Percentiles rank a stretch among this genome's conserved stretches.
Evolutionary conservation across 1,140 invertebrate genomes (phyloP).

Genomic region (Parapsyche elsis): DNA sequence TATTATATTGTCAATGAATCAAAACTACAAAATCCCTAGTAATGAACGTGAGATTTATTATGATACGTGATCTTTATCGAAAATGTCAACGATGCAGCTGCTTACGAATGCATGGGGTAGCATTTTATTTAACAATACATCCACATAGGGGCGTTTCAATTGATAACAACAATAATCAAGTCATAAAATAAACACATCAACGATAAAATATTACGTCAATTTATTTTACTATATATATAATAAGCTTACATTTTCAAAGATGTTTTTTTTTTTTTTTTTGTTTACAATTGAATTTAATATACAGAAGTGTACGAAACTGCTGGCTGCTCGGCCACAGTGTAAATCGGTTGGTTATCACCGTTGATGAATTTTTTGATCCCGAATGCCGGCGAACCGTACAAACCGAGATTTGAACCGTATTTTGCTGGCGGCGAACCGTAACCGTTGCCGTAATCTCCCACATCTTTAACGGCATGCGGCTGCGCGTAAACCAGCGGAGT

Average conservation of each 20-base stretch:
- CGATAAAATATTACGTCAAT: not conserved
- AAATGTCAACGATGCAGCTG: too few relatives aligned
- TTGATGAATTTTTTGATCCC: constrained; percentile 23
- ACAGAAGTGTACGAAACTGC: constrained; percentile 32
- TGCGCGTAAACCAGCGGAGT: not conserved
- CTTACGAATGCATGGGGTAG: not conserved
- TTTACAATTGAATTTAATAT: constrained; percentile 30
- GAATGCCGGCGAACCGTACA: constrained; percentile 31
- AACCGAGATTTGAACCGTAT: constrained; percentile 5
- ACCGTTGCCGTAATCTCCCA: not conserved
- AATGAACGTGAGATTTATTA: too few relatives aligned
- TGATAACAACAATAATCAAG: not conserved
- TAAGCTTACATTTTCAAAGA: constrained; percentile 1
- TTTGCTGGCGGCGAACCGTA: constrained; percentile 12
- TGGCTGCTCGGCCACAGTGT: constrained; percentile 2
- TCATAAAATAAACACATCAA: not conserved
- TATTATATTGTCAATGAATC: too few relatives aligned
- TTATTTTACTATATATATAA: not conserved
- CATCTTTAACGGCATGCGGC: not conserved
- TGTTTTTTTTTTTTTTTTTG: too few relatives aligned
- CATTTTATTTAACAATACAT: not conserved
- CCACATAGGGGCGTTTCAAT: not conserved
- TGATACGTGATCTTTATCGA: too few relatives aligned
- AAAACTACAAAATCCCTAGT: too few relatives aligned
- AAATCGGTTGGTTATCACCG: not conserved